phyloP scores from a whole-genome alignment of 2,113 vertebrate genomes.

The Leptodactylus fuscus region DNA sequence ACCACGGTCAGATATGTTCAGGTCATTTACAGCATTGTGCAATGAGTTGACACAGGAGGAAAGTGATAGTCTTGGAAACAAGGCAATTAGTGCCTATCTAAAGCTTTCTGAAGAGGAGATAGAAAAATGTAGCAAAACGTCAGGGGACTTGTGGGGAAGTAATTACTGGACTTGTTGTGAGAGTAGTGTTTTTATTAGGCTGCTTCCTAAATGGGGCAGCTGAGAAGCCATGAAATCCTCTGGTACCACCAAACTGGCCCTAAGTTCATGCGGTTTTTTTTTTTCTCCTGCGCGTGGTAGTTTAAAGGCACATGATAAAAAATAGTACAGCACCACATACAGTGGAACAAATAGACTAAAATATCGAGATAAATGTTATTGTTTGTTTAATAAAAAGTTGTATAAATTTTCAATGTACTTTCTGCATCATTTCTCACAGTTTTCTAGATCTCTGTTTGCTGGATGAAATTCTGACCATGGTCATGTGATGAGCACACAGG shows the following conservation, averaged over 20 bases:
- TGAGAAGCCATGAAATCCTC: not conserved
- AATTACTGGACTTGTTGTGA: conserved; percentile 11
- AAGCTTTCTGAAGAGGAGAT: not conserved
- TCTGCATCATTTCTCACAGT: no score
- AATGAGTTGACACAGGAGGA: not conserved
- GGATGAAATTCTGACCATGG: no score
- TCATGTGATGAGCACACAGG: no score
- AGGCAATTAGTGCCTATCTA: conserved; percentile 25
- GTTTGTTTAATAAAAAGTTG: no score
- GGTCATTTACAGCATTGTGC: not conserved
- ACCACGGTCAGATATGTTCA: not conserved
- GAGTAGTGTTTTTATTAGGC: conserved; percentile 4
- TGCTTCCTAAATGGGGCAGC: not conserved
- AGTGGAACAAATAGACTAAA: no score
- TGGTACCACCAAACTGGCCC: no score
- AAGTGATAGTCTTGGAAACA: not conserved
- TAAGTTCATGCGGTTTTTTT: not conserved
- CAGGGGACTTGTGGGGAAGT: conserved; percentile 23
- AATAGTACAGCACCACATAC: no score
- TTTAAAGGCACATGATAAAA: not conserved
- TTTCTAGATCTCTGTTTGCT: no score
- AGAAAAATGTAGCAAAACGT: no score
- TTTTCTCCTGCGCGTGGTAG: not conserved
- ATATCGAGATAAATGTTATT: no score
- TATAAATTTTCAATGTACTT: no score